phyloP scores from a whole-genome alignment of 1,140 invertebrate species.

The Zaprionus ornatus region DNA sequence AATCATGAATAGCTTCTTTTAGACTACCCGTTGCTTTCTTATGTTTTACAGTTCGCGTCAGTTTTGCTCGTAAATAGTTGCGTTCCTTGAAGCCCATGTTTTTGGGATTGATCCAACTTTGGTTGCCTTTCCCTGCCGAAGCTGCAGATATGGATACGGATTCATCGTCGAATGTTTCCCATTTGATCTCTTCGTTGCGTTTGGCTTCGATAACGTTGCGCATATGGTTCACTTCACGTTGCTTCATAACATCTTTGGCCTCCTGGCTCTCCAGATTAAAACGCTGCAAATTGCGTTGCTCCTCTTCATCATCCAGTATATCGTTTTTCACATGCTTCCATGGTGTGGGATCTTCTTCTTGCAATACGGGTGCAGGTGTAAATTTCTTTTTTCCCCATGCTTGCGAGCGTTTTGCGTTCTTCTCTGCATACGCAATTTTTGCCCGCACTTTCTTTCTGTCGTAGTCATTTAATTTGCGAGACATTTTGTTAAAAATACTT shows the following conservation, averaged over 20 bases:
- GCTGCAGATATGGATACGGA: not conserved
- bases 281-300: slow-evolving; percentile 5
- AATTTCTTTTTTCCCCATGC: slow-evolving; percentile 60
- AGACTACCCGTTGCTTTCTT: not conserved
- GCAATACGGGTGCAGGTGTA: slow-evolving; percentile 13
- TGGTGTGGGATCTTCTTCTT: slow-evolving; percentile 32
- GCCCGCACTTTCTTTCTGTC: not conserved
- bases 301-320: slow-evolving; percentile 51
- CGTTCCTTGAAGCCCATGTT: slow-evolving; percentile 32
- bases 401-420: slow-evolving; percentile 9
- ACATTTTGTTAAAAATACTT: not conserved
- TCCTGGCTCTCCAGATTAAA: slow-evolving; percentile 53
- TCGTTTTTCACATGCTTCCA: slow-evolving; percentile 64
- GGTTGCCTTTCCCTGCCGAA: not conserved
- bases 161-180: slow-evolving; percentile 55
- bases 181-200: slow-evolving; percentile 35
- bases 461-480: not conserved
- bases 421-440: not conserved
- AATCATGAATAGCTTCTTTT: not conserved
- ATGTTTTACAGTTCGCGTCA: slow-evolving; percentile 12
- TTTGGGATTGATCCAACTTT: slow-evolving; percentile 6
- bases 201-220: slow-evolving; percentile 59
- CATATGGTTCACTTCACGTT: slow-evolving; percentile 59
- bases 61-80: slow-evolving; percentile 31
- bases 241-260: slow-evolving; percentile 47